Evolutionary conservation across 2,888 invertebrate species (phyloP).

Genomic region (Crematogaster levior): DNA sequence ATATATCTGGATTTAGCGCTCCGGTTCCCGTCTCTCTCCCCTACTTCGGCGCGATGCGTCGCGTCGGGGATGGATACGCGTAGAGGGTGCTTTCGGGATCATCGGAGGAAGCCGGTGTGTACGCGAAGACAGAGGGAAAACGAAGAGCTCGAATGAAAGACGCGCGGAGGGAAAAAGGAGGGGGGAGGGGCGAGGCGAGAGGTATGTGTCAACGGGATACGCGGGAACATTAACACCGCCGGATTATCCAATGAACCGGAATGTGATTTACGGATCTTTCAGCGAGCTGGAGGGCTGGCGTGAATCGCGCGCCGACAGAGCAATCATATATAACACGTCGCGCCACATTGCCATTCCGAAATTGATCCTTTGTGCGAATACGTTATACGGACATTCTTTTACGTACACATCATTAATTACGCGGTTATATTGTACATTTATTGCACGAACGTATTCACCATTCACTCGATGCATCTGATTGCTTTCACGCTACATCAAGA

Average conservation of each 20-base stretch:
- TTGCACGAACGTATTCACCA: neutral
- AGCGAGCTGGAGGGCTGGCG: constrained; percentile 43
- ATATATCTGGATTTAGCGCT: constrained; percentile 85
- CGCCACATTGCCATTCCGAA: constrained; percentile 2
- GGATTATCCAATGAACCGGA: constrained; percentile 85
- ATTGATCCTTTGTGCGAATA: neutral
- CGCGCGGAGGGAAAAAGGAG: constrained; percentile 64
- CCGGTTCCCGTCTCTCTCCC: constrained; percentile 65
- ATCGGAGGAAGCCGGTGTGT: constrained; percentile 70
- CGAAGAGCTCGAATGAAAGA: constrained; percentile 56
- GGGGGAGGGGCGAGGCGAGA: constrained; percentile 67
- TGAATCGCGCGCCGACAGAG: constrained; percentile 57
- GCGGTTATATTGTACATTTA: neutral
- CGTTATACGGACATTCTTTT: neutral
- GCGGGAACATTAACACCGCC: constrained; percentile 83
- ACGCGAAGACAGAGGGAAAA: constrained; percentile 55
- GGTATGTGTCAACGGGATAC: constrained; percentile 73
- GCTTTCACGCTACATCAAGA: neutral
- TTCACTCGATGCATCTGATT: neutral
- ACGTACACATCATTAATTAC: neutral
- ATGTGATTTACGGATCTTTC: constrained; percentile 81
- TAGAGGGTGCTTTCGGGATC: constrained; percentile 69
- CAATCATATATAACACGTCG: constrained; percentile 39
- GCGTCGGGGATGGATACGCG: constrained; percentile 65
- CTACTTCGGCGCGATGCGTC: constrained; percentile 55